Evolutionary conservation across 1,140 invertebrate genomes (phyloP).

Genomic region (Mactra quadrangularis): DNA sequence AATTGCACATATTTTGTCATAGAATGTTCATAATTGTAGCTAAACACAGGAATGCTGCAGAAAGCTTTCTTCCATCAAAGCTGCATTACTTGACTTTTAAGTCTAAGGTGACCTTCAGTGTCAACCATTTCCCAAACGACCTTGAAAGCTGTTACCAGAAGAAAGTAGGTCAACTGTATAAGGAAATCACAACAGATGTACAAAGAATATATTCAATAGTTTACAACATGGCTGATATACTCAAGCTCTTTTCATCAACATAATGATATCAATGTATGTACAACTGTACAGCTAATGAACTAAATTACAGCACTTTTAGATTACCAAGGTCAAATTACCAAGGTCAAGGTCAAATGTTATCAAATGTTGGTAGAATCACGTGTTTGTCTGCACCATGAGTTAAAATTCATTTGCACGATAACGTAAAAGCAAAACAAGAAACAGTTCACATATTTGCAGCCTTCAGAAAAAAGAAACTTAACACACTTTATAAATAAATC

Average conservation of each 20-base stretch:
- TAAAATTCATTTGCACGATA: neutral
- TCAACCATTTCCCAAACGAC: neutral
- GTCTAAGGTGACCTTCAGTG: neutral
- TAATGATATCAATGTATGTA: too few species aligned
- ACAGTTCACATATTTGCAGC: constrained; percentile 6
- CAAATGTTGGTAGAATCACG: neutral
- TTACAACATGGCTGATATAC: neutral
- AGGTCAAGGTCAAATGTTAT: neutral
- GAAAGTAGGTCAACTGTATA: neutral
- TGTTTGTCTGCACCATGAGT: neutral
- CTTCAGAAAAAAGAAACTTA: neutral
- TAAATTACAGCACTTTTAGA: neutral
- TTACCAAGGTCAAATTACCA: neutral
- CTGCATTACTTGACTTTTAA: neutral
- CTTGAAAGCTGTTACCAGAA: too few species aligned
- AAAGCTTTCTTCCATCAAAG: constrained; percentile 8
- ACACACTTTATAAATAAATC: neutral
- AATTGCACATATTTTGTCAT: constrained; percentile 22
- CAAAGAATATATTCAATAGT: neutral
- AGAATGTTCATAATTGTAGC: constrained; percentile 10
- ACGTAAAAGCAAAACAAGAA: neutral
- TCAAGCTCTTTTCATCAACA: too few species aligned
- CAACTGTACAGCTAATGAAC: too few species aligned
- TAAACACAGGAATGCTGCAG: constrained; percentile 40
- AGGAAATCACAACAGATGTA: neutral